phyloP scores from a whole-genome alignment of 2,113 vertebrate genomes.

The Pelmatolapia mariae region DNA sequence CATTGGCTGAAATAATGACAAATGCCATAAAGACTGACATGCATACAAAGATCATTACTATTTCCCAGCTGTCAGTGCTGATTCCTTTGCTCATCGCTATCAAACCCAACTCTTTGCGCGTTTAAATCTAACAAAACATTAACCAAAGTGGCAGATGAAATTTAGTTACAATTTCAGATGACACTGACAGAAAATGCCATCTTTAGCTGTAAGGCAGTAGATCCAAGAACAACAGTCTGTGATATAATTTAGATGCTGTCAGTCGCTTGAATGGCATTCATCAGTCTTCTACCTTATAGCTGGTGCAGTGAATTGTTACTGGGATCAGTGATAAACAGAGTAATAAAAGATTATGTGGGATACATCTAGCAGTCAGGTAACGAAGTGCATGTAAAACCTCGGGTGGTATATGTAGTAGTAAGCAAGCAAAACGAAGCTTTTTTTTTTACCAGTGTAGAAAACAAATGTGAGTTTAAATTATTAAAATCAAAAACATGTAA shows the following conservation, averaged over 20 bases:
- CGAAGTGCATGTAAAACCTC: neutral
- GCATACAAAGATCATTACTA: neutral
- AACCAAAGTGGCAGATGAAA: neutral
- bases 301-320: neutral
- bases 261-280: neutral
- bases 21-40: neutral
- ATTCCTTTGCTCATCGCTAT: neutral
- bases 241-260: neutral
- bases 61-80: neutral
- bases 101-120: fast-evolving
- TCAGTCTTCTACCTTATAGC: neutral
- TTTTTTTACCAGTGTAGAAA: neutral
- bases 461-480: neutral
- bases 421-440: neutral
- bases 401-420: neutral
- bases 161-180: neutral
- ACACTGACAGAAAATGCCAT: neutral
- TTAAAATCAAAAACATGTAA: neutral
- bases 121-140: neutral
- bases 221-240: neutral
- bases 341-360: neutral
- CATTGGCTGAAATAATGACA: neutral
- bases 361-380: neutral
- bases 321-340: neutral
- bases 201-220: neutral